phyloP scores from a whole-genome alignment of 2,888 invertebrate genomes.

The Pollenia amentaria region DNA sequence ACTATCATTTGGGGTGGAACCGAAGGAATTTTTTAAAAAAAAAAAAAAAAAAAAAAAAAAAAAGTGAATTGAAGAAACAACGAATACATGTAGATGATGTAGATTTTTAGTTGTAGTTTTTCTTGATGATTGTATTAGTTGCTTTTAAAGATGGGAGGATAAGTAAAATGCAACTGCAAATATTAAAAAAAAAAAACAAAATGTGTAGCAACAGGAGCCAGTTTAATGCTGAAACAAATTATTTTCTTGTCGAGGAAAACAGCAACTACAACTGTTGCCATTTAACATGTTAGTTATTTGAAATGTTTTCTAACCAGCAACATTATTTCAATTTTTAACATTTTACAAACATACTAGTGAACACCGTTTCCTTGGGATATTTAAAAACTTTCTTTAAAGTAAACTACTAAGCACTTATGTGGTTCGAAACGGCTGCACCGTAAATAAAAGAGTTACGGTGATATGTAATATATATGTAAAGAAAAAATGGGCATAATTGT shows the following conservation, averaged over 20 bases:
- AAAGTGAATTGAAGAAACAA: neutral
- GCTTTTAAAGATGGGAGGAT: neutral
- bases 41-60: neutral
- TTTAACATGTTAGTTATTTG: slow-evolving; percentile 30
- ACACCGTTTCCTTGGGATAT: too few relatives aligned
- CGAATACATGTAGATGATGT: neutral
- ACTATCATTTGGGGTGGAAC: slow-evolving; percentile 19
- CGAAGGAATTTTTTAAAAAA: neutral
- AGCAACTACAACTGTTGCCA: slow-evolving; percentile 16
- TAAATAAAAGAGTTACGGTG: too few relatives aligned
- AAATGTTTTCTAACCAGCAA: neutral
- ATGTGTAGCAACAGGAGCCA: slow-evolving; percentile 56
- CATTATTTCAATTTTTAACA: neutral
- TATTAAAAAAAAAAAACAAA: too few relatives aligned
- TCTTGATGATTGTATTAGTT: slow-evolving; percentile 1
- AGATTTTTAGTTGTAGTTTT: neutral
- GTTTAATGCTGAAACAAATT: slow-evolving; percentile 38
- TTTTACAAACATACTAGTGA: too few relatives aligned
- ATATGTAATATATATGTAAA: too few relatives aligned
- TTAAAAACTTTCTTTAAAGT: too few relatives aligned
- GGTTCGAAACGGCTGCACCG: too few relatives aligned
- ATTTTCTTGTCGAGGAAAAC: slow-evolving; percentile 17
- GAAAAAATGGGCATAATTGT: too few relatives aligned
- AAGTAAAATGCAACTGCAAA: too few relatives aligned
- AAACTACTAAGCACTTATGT: too few relatives aligned